Conservation (phyloP, 1,140 invertebrate species). For the Bombus difficillimus region DNA sequence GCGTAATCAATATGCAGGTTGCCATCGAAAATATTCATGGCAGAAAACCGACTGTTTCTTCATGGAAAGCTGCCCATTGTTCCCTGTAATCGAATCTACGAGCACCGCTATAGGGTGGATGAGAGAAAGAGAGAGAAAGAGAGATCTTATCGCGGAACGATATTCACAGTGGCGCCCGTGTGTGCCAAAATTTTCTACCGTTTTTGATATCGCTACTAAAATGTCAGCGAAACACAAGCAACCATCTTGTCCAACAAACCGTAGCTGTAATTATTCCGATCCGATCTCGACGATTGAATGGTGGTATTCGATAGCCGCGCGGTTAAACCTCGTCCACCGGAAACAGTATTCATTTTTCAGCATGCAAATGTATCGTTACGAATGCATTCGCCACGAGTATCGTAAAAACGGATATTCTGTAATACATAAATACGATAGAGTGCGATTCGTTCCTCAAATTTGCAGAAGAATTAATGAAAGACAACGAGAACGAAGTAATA, state of each 20-base stretch:
- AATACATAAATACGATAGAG: no score
- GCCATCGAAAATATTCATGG: slow-evolving; percentile 51
- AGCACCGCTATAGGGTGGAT: background rate
- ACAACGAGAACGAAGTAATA: no score
- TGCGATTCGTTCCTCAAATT: background rate
- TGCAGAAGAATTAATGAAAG: background rate
- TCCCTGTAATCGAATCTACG: slow-evolving; percentile 42
- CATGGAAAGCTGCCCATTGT: slow-evolving; percentile 54
- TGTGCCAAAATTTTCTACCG: slow-evolving; percentile 38
- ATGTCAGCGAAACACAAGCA: slow-evolving; percentile 18
- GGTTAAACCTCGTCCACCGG: background rate
- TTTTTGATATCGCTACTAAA: slow-evolving; percentile 1
- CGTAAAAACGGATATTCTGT: background rate
- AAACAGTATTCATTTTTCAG: background rate
- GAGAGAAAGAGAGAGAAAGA: background rate
- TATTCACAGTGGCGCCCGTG: slow-evolving; percentile 19
- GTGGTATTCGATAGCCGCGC: background rate
- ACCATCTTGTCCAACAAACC: slow-evolving; percentile 39
- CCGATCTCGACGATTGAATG: slow-evolving; percentile 27
- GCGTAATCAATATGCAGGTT: slow-evolving; percentile 49
- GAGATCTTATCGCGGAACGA: slow-evolving; percentile 38
- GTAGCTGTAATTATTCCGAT: slow-evolving; percentile 37
- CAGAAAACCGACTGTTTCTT: slow-evolving; percentile 48
- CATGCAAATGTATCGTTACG: background rate
- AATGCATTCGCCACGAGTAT: background rate